A percentile compares a stretch with the other conserved stretches of the same genome.
These are phyloP conservation scores for Scomber colias DNA, from an alignment of 2,113 vertebrate species.

Conservation along the genomic window DNA sequence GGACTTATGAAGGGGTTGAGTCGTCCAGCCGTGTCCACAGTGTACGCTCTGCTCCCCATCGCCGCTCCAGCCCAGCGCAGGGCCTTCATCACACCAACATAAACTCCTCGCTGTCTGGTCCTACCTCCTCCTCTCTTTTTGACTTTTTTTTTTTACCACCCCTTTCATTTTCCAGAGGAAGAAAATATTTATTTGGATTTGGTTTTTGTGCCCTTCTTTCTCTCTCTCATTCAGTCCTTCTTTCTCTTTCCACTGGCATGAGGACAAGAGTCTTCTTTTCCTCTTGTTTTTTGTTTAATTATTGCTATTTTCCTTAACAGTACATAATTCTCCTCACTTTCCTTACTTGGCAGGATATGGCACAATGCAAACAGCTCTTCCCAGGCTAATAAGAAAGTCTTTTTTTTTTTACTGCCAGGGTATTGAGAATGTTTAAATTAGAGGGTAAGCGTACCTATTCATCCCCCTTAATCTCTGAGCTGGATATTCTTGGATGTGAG, in stretches of 20 bases:
- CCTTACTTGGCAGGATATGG: conserved; percentile 69
- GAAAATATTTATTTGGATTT: conserved; percentile 84
- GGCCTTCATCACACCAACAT: conserved; percentile 81
- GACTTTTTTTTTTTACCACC: conserved; percentile 44
- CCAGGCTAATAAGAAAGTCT: conserved; percentile 65
- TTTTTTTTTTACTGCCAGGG: conserved; percentile 47
- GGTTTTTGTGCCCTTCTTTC: conserved; percentile 75
- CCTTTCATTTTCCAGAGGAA: conserved; percentile 81
- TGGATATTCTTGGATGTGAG: conserved; percentile 79
- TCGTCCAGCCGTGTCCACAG: conserved; percentile 74
- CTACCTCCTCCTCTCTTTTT: conserved; percentile 46
- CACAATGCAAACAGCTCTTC: conserved; percentile 73
- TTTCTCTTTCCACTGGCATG: conserved; percentile 65
- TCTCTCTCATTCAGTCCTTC: conserved; percentile 53
- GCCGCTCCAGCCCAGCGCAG: conserved; percentile 73
- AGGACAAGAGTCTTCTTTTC: conserved; percentile 68
- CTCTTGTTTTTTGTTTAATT: conserved; percentile 78
- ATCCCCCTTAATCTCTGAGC: conserved; percentile 52
- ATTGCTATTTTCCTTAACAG: conserved; percentile 80
- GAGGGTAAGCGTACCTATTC: conserved; percentile 72
- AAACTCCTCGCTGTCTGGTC: conserved; percentile 76
- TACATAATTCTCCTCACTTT: conserved; percentile 78
- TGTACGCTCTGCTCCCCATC: conserved; percentile 65
- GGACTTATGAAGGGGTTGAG: conserved; percentile 72
- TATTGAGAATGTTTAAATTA: conserved; percentile 75